Percentiles rank a stretch among this genome's conserved stretches.
Evolutionary conservation across 2,797 vertebrate genomes (phyloP).

Genomic region (Myotis myotis): DNA sequence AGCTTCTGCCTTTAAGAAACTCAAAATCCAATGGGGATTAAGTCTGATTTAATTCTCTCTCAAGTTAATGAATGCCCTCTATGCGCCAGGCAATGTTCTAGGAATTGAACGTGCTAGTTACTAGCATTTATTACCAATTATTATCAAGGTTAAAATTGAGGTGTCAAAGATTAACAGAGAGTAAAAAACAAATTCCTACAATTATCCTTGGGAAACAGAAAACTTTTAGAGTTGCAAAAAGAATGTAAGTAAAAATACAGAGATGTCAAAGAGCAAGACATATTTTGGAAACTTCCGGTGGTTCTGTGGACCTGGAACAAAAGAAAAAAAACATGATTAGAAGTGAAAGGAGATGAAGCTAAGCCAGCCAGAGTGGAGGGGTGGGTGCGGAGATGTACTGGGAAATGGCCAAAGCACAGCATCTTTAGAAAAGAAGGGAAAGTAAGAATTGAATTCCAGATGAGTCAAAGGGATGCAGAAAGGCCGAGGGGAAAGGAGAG

Average conservation of each 20-base stretch:
- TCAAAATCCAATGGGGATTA: background rate
- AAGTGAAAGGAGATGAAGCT: background rate
- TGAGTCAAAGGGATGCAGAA: background rate
- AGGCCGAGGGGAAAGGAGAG: background rate
- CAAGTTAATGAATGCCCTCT: background rate
- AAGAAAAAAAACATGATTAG: background rate
- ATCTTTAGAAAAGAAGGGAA: background rate
- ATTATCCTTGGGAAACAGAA: background rate
- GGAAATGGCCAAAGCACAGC: background rate
- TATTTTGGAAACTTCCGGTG: background rate
- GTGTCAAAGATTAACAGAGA: background rate
- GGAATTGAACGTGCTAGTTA: background rate
- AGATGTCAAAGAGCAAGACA: background rate
- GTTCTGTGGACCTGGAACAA: background rate
- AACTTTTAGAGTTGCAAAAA: background rate
- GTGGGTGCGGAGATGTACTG: background rate
- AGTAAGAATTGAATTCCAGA: background rate
- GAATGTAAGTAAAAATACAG: background rate
- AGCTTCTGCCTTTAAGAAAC: background rate
- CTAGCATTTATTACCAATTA: background rate
- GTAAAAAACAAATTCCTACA: background rate
- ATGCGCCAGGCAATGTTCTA: background rate
- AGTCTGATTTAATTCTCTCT: background rate
- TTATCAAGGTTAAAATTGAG: slow-evolving; percentile 1
- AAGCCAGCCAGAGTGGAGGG: background rate